These are phyloP conservation scores for Colinus virginianus DNA, from an alignment of 2,113 vertebrate species.

Conservation along the genomic window DNA sequence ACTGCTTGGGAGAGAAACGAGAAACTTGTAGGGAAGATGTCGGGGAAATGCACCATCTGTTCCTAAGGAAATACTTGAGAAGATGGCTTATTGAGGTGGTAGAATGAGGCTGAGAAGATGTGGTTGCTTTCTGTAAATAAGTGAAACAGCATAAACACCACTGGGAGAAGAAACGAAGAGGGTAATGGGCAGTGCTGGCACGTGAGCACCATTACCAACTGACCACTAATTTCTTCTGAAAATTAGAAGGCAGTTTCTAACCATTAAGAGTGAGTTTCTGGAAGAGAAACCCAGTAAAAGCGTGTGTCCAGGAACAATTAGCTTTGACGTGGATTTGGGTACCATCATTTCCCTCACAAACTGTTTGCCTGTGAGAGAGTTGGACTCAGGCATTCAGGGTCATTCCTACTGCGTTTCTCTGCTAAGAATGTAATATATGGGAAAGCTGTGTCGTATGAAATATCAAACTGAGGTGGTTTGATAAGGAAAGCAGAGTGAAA, in stretches of 20 bases:
- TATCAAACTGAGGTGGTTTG: not conserved
- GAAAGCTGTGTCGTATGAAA: not conserved
- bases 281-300: not conserved
- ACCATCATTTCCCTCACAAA: not conserved
- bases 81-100: not conserved
- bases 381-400: not conserved
- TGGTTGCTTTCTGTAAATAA: conserved; percentile 36
- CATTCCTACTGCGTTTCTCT: not conserved
- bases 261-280: conserved; percentile 43
- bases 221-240: conserved; percentile 31
- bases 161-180: conserved; percentile 37
- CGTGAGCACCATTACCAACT: not conserved
- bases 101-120: not conserved
- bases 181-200: conserved; percentile 54
- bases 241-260: conserved; percentile 51
- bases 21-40: not conserved
- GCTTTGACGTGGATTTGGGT: not conserved
- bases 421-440: not conserved
- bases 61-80: not conserved
- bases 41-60: not conserved
- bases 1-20: not conserved
- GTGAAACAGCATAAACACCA: not conserved
- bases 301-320: not conserved
- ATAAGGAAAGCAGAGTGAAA: not conserved
- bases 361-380: not conserved